Evolutionary conservation across 2,113 vertebrate genomes (phyloP), one percentile per base, ranked within the genome.

Genomic region (Lagopus muta): DNA sequence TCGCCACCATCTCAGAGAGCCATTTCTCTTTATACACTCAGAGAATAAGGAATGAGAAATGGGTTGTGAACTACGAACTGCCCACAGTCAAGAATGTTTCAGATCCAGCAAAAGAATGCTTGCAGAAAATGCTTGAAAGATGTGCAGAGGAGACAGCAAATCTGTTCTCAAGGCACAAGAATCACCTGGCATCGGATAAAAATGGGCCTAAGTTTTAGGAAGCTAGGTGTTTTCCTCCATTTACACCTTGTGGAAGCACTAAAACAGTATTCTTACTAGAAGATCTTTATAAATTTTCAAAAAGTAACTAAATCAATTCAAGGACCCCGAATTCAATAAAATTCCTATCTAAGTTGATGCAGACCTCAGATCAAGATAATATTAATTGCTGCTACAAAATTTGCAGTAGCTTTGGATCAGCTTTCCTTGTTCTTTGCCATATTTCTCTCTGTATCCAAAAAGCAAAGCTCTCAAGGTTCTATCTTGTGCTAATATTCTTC

Each of bases 1-100:
- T 16, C 27, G 52, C n/a, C 30, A 5, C 72, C 83, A n/a, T 57
- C 25, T 43, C 20, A 30, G 28, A 17, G 45, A 81, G 16, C 8
- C 10, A 77, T 47, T 45, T 66, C 50, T 52, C 50, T 19, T 40
- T 24, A 50, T 13, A 8, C 0, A 3, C 38, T 60, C 57, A 69
- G 43, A 73, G 14, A 42, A 70, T 1, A 5, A 76, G 54, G 14
- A 42, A 70, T 1, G 6, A 76, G 54, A 71, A 64, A 57, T 1
- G 1, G 25, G 8, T 43, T 73, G 28, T 16, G 20, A 82, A 34
- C 58, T 32, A 9, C 2, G 4, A 84, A 55, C 0, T 0, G n/a
- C 5, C 11, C 10, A 58, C 10, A 36, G 32, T 10, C 9, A 62
- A 61, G 66, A 42, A 18, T 19, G 20, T 12, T 80, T 57, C 60